Evolutionary conservation across 2,113 vertebrate species (phyloP), one percentile per base, ranked within the genome.

Genomic region (Ammodytes dubius): DNA sequence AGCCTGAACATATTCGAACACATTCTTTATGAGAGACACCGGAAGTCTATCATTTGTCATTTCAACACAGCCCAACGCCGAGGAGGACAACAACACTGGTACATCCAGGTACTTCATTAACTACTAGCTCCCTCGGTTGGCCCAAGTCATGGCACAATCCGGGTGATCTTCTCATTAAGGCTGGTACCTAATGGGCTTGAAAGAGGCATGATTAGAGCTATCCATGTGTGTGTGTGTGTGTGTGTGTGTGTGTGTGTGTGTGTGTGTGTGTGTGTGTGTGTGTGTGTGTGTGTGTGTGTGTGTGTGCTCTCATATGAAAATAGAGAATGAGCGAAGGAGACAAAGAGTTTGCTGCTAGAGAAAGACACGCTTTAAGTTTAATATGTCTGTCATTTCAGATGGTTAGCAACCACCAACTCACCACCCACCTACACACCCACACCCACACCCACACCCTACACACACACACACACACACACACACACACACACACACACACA

Each of bases 341-440:
- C 66, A 52, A n/a, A n/a, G 71, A 70, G 58, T 19, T 76, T 40
- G 61, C 72, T 82, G 88, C 83, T 92, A 39, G 77, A 88, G 86
- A 81, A 80, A 87, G 76, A 90, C 88, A 74, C 78, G 82, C 85
- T 88, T 89, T 87, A 68, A 78, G 87, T 89, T 90, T 70, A 86
- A 87, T 92, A 78, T 87, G 74, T 56, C 79, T 81, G 83, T 87
- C 85, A 91, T 90, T 91, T 87, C 79, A 81, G 76, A 91, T 68
- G 80, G 78, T 82, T 82, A 63, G 78, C 74, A 87, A 78, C 60
- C 90, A 72, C 83, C 58, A 83, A 78, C 72, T 14, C 19, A 46
- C 63, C 14, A 59, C 49, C 69, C 69, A 67, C 49, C 68, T 50
- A 70, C 45, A 74, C n/a, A 56, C 43, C 56, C 27, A 50, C 35